These are phyloP conservation scores for Drosophila oshimai DNA, from an alignment of 1,140 invertebrate species.

Conservation along the genomic window DNA sequence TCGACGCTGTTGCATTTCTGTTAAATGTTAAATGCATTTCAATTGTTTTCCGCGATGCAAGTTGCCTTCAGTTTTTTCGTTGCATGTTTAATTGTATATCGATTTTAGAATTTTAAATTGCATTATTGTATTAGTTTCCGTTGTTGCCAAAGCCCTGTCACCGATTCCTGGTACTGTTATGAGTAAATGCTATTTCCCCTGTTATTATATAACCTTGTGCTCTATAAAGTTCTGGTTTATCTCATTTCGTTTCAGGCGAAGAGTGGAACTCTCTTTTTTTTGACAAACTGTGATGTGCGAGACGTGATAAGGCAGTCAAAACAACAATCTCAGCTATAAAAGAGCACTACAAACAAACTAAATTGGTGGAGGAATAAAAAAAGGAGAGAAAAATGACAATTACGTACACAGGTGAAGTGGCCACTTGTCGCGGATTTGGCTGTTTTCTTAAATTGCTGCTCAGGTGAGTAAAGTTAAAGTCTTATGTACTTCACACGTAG, in stretches of 20 bases:
- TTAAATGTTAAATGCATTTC: constrained; percentile 56
- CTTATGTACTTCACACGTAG: constrained; percentile 26
- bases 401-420: constrained; percentile 94
- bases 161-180: constrained; percentile 12
- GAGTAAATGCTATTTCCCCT: neutral
- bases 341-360: constrained; percentile 18
- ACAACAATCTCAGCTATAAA: constrained; percentile 24
- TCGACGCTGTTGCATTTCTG: constrained; percentile 33
- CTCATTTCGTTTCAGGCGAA: constrained; percentile 10
- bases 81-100: constrained; percentile 59
- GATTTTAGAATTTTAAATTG: constrained; percentile 68
- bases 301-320: constrained; percentile 16
- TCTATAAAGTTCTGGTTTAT: constrained; percentile 5
- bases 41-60: constrained; percentile 41
- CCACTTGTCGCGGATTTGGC: constrained; percentile 92
- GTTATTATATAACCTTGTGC: constrained; percentile 8
- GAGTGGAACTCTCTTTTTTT: constrained; percentile 6
- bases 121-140: constrained; percentile 5
- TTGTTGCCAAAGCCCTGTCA: too few species aligned
- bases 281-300: constrained; percentile 9
- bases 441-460: constrained; percentile 92
- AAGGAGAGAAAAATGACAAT: constrained; percentile 89
- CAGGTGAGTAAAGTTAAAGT: constrained; percentile 85
- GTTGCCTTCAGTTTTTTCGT: constrained; percentile 7
- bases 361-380: constrained; percentile 17